phyloP scores from a whole-genome alignment of 2,888 invertebrate species.

The Icerya purchasi region DNA sequence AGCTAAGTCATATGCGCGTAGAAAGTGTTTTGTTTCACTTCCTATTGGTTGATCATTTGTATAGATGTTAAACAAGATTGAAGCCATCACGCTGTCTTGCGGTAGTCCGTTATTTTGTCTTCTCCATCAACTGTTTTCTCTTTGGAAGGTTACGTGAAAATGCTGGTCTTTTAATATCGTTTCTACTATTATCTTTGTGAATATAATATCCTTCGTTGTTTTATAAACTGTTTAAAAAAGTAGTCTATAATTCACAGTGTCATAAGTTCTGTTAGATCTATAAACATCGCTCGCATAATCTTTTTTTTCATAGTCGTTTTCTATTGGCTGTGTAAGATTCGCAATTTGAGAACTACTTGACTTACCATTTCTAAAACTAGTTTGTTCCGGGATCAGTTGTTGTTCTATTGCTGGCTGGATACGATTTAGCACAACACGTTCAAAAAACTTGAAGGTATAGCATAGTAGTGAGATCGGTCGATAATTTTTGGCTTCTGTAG shows the following conservation, averaged over 20 bases:
- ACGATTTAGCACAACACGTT: not conserved
- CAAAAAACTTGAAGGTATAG: too few species aligned
- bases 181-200: not conserved
- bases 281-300: not conserved
- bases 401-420: not conserved
- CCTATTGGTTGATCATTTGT: not conserved
- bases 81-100: not conserved
- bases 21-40: not conserved
- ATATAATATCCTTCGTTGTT: not conserved
- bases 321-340: not conserved
- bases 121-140: not conserved
- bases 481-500: too few species aligned
- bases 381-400: not conserved
- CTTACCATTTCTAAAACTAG: not conserved
- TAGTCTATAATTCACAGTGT: not conserved
- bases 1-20: not conserved
- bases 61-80: not conserved
- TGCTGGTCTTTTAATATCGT: not conserved
- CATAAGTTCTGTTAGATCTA: not conserved
- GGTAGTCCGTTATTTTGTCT: not conserved
- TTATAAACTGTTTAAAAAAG: not conserved
- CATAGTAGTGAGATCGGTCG: too few species aligned
- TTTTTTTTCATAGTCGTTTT: not conserved
- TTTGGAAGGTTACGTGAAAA: not conserved
- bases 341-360: not conserved